A percentile compares a stretch with the other conserved stretches of the same genome.
Conservation (phyloP, 2,113 vertebrate genomes). For the Calonectris borealis region DNA sequence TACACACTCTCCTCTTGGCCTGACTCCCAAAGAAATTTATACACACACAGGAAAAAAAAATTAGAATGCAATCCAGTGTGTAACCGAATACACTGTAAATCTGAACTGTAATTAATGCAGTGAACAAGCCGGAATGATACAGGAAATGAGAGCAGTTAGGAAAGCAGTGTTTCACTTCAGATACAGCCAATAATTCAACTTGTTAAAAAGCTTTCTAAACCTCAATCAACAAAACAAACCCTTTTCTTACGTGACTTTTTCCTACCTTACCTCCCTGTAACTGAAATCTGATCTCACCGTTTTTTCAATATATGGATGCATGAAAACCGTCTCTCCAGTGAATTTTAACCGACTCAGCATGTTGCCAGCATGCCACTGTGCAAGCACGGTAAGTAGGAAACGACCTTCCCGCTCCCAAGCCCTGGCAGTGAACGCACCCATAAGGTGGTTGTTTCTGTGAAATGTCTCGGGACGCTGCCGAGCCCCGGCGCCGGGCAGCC, state of each 20-base stretch:
- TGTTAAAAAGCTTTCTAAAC: neutral
- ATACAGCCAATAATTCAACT: conserved; percentile 28
- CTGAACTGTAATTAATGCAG: conserved; percentile 22
- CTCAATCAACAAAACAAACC: neutral
- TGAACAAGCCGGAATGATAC: neutral
- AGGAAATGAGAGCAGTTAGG: conserved; percentile 47
- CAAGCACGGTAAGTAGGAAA: neutral
- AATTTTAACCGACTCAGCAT: fast-evolving
- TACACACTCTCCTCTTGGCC: neutral
- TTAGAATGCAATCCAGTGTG: neutral
- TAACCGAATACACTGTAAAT: conserved; percentile 47
- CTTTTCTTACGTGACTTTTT: neutral
- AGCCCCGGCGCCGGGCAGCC: neutral
- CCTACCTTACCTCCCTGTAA: neutral
- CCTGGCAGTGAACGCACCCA: fast-evolving
- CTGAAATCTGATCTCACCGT: neutral
- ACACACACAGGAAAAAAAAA: neutral
- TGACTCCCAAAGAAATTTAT: neutral
- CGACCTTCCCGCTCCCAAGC: neutral
- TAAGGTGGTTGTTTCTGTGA: fast-evolving
- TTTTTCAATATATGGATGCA: fast-evolving
- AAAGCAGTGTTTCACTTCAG: conserved; percentile 1
- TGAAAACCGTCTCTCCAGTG: neutral
- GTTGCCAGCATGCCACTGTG: neutral
- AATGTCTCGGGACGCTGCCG: fast-evolving